phyloP scores from a whole-genome alignment of 2,113 vertebrate genomes.

The Aviceda subcristata region DNA sequence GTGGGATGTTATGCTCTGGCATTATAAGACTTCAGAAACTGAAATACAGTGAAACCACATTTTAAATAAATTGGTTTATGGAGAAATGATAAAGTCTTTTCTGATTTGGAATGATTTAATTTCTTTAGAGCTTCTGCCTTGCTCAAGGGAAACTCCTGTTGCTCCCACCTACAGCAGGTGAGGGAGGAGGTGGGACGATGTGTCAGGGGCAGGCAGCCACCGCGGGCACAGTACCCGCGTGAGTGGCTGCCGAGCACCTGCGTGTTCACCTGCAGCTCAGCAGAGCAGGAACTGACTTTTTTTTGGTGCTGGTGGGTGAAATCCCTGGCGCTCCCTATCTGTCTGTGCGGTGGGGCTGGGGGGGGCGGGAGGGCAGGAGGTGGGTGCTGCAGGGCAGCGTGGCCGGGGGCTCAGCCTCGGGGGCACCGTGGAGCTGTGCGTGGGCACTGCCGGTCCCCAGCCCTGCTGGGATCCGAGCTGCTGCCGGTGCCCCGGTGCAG shows the following conservation, averaged over 20 bases:
- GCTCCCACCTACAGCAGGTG: not conserved
- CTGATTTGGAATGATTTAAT: not conserved
- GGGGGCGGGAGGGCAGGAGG: not conserved
- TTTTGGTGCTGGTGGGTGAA: not conserved
- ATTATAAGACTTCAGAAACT: not conserved
- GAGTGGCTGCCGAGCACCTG: rapidly evolving
- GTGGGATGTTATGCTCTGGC: not conserved
- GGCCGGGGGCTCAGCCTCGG: rapidly evolving
- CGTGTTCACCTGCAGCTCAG: not conserved
- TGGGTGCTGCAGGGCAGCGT: rapidly evolving
- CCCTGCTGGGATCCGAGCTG: rapidly evolving
- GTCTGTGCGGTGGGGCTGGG: not conserved
- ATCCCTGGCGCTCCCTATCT: not conserved
- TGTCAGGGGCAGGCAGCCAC: not conserved
- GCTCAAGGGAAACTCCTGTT: not conserved
- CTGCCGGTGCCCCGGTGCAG: rapidly evolving
- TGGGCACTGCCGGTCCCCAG: not conserved
- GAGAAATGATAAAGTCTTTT: not conserved
- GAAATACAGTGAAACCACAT: not conserved
- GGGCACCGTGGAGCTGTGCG: rapidly evolving
- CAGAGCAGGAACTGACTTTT: not conserved
- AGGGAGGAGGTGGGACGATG: not conserved
- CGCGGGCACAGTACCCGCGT: rapidly evolving
- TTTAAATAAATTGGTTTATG: not conserved
- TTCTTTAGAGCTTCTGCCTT: not conserved